Conservation (phyloP, 2,888 invertebrate species). For the Acanthococcus lagerstroemiae region DNA sequence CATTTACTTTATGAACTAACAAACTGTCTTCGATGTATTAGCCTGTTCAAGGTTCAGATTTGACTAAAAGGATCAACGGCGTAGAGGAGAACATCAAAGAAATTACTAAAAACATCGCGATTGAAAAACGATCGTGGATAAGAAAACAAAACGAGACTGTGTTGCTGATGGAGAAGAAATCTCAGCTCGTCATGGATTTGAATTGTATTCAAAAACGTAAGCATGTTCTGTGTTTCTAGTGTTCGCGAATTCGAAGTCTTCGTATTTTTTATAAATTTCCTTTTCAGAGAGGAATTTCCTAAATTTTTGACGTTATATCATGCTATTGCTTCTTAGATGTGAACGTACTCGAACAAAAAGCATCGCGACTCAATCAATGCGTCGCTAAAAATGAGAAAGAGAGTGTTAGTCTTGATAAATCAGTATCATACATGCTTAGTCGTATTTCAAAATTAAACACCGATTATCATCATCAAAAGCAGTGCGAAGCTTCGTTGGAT, state of each 20-base stretch:
- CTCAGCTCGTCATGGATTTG: conserved; percentile 56
- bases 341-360: background rate
- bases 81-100: conserved; percentile 46
- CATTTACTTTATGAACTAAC: no score
- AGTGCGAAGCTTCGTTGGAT: background rate
- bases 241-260: background rate
- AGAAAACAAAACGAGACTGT: conserved; percentile 64
- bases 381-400: conserved; percentile 5
- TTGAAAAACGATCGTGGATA: conserved; percentile 63
- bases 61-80: conserved; percentile 42
- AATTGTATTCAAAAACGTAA: conserved; percentile 62
- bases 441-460: conserved; percentile 9
- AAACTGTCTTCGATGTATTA: background rate
- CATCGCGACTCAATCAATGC: background rate
- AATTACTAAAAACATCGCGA: conserved; percentile 52
- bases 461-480: conserved; percentile 9
- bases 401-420: conserved; percentile 1
- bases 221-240: no score
- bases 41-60: background rate
- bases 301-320: background rate
- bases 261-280: background rate
- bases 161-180: conserved; percentile 56
- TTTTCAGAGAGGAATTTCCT: background rate
- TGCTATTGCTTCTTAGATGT: conserved; percentile 24
- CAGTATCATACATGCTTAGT: background rate